These are phyloP conservation scores for Pomacea maculata DNA, from an alignment of 1,140 invertebrate genomes.

Conservation along the genomic window DNA sequence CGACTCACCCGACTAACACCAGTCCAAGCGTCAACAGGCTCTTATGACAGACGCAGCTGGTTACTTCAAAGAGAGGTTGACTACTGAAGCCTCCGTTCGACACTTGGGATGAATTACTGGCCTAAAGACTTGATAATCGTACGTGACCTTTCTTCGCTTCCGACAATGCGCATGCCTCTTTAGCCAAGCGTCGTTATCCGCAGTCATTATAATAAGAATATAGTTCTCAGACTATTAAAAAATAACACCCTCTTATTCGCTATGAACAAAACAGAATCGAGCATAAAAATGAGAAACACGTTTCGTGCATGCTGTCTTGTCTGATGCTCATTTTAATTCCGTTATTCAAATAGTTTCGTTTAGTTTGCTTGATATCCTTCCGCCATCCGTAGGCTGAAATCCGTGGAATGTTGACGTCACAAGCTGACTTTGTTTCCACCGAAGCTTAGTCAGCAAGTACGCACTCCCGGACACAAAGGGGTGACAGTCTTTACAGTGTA, in stretches of 20 bases:
- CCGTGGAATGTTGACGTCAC: constrained; percentile 26
- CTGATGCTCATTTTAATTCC: too few relatives aligned
- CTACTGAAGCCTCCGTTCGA: constrained; percentile 12
- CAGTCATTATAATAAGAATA: constrained; percentile 21
- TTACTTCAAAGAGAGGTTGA: not conserved
- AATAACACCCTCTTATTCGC: too few relatives aligned
- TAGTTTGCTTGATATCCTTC: constrained; percentile 20
- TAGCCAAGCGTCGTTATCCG: not conserved
- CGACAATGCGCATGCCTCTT: constrained; percentile 24
- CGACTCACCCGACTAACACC: constrained; percentile 14
- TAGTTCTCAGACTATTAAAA: constrained; percentile 2
- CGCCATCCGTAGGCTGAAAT: constrained; percentile 16
- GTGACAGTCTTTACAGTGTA: not conserved
- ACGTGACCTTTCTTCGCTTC: constrained; percentile 24
- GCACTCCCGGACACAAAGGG: not conserved
- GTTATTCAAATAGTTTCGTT: too few relatives aligned
- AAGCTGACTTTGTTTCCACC: constrained; percentile 24
- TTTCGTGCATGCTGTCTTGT: too few relatives aligned
- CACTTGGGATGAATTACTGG: constrained; percentile 22
- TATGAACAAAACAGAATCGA: not conserved
- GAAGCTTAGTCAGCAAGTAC: not conserved
- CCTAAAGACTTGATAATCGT: constrained; percentile 25
- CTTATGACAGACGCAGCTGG: not conserved
- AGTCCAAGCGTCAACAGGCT: not conserved
- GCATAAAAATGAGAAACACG: too few relatives aligned